Base-by-base conservation (phyloP, 2,888 invertebrate species). In the Toxonevra muliebris region DNA sequence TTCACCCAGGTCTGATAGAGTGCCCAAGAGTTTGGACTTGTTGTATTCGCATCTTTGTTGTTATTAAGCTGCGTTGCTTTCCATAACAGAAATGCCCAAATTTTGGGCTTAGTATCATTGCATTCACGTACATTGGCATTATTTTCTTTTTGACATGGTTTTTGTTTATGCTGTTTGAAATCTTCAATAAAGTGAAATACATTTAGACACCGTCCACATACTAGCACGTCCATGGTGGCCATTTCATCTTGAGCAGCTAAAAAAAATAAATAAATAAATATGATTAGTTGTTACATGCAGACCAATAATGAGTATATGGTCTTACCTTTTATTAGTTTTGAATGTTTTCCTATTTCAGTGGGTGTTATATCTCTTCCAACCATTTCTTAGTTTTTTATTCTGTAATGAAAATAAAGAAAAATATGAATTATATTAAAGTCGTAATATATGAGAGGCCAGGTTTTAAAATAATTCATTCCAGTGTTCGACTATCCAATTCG, bases 31-130 rank as follows among this genome's bases (percentile, higher is more conserved):
- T 89, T 88, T 30, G 87, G 87, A 8, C 86, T 84, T 1, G 86
- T 84, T 84, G 86, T 71, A 86, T 87, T 75, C 87, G 87, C 75
- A 72, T 84, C 79, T 59, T 81, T 82, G 41, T 80, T 81, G 17
- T 79, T 78, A 72, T 80, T 76, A 50, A 87, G 78, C 75, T 90
- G 89, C 11, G 89, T 87, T 68, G 88, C 88, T 79, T 94, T 94
- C 94, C 94, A 94, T 53, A 94, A 82, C 5, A 93, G 86, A 80
- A 93, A 94, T 50, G 93, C 94, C 94, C 94, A 94, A 11, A 94
- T 92, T 85, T 93, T 92, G 10, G 93, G 91, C 83, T 93, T 93
- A 68, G 89, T 89, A 83, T 93, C 93, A 81, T 89, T 89, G 79
- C 90, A 90, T 77, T 91, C 83, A 19, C 83, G 81, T 1, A 82